These are phyloP conservation scores for Trichonephila clavipes DNA, from an alignment of 1,140 invertebrate species.

Conservation along the genomic window DNA sequence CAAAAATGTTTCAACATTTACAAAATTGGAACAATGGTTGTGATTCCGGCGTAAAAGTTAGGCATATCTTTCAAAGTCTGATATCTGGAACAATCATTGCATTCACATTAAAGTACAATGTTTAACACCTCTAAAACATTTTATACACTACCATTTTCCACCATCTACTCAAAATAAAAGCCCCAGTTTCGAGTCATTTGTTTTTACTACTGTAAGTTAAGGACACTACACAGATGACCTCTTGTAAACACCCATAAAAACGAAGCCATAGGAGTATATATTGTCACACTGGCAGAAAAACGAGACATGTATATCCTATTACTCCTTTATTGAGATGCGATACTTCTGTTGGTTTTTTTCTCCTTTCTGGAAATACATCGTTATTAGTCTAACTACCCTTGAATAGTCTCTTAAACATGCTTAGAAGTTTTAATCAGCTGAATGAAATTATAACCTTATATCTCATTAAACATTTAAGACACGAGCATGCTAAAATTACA, in stretches of 20 bases:
- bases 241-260: conserved; percentile 44
- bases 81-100: background rate
- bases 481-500: background rate
- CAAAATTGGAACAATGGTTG: background rate
- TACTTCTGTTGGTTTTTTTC: background rate
- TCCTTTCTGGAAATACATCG: background rate
- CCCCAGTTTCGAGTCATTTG: conserved; percentile 5
- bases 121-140: conserved; percentile 13
- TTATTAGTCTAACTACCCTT: background rate
- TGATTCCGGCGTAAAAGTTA: no score
- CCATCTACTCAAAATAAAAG: background rate
- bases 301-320: conserved; percentile 44
- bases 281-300: background rate
- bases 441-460: background rate
- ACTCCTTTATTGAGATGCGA: conserved; percentile 37
- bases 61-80: background rate
- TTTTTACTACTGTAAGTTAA: conserved; percentile 39
- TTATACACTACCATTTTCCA: background rate
- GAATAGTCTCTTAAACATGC: background rate
- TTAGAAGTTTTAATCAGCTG: conserved; percentile 12
- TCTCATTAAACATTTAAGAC: background rate
- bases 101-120: background rate
- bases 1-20: background rate
- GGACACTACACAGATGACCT: background rate
- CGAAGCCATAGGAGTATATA: background rate